Conservation (phyloP, 2,888 invertebrate species). For the Pycnomerus fuliginosus region DNA sequence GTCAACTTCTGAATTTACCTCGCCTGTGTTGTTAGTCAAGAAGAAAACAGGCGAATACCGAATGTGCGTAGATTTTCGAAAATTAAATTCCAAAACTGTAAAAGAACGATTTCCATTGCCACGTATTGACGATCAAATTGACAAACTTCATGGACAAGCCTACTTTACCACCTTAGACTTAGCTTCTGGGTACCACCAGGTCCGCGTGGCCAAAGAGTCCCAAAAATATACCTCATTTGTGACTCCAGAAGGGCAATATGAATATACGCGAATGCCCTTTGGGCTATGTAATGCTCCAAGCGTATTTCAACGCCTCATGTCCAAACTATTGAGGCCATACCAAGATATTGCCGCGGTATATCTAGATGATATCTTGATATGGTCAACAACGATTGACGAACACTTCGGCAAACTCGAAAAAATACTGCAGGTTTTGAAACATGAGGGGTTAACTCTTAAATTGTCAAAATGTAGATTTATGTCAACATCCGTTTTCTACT, state of each 20-base stretch:
- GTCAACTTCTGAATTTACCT: constrained; percentile 10
- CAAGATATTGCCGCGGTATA: constrained; percentile 10
- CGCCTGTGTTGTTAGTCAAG: constrained; percentile 12
- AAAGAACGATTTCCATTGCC: constrained; percentile 18
- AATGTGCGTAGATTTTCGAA: constrained; percentile 19
- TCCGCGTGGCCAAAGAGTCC: neutral
- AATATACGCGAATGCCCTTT: constrained; percentile 21
- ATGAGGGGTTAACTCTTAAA: constrained; percentile 1
- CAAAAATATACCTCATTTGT: neutral
- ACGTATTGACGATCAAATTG: constrained; percentile 16
- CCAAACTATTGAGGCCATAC: constrained; percentile 5
- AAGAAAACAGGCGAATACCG: constrained; percentile 13
- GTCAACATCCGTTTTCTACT: constrained; percentile 3
- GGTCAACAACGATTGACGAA: too few species aligned
- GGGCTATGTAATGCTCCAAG: constrained; percentile 13
- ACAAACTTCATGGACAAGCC: neutral
- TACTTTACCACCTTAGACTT: constrained; percentile 5
- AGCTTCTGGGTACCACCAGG: constrained; percentile 6
- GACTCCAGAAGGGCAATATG: too few species aligned
- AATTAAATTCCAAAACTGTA: constrained; percentile 13
- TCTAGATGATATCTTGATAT: constrained; percentile 19
- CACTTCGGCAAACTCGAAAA: constrained; percentile 1
- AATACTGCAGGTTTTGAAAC: constrained; percentile 6
- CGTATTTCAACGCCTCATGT: constrained; percentile 10
- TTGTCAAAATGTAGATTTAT: constrained; percentile 5